Evolutionary conservation across 1,140 invertebrate genomes (phyloP).

Genomic region (Drosophila mayri): DNA sequence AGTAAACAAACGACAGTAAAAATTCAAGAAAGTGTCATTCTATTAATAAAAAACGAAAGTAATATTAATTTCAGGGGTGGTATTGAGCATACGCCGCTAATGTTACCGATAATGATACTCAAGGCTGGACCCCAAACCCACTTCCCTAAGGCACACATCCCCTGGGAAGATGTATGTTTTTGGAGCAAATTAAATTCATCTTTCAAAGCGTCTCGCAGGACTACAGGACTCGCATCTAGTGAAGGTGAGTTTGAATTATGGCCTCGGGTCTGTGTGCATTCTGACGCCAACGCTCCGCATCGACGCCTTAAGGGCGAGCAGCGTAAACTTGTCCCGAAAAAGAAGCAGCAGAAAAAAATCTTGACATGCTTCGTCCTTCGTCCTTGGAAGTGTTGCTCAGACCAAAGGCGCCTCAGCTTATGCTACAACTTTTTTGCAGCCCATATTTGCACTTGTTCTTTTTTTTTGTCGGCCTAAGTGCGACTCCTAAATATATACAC

Average conservation of each 20-base stretch:
- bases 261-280: slow-evolving; percentile 44
- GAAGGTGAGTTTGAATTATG: slow-evolving; percentile 58
- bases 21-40: neutral
- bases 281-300: slow-evolving; percentile 35
- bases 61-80: neutral
- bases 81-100: slow-evolving; percentile 3
- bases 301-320: slow-evolving; percentile 37
- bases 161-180: slow-evolving; percentile 7
- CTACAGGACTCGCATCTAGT: neutral
- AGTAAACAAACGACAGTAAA: neutral
- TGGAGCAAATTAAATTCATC: slow-evolving; percentile 33
- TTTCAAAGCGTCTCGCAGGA: slow-evolving; percentile 1
- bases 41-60: neutral
- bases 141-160: neutral
- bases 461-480: slow-evolving; percentile 44
- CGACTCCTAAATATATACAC: slow-evolving; percentile 16
- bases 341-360: slow-evolving; percentile 27
- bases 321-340: slow-evolving; percentile 49
- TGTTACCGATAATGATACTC: slow-evolving; percentile 3
- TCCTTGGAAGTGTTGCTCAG: slow-evolving; percentile 50
- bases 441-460: slow-evolving; percentile 37
- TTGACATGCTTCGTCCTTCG: slow-evolving; percentile 56
- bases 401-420: slow-evolving; percentile 54
- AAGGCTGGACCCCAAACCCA: neutral
- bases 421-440: slow-evolving; percentile 56